phyloP scores from a whole-genome alignment of 2,888 invertebrate species.

The Catocala fraxini region DNA sequence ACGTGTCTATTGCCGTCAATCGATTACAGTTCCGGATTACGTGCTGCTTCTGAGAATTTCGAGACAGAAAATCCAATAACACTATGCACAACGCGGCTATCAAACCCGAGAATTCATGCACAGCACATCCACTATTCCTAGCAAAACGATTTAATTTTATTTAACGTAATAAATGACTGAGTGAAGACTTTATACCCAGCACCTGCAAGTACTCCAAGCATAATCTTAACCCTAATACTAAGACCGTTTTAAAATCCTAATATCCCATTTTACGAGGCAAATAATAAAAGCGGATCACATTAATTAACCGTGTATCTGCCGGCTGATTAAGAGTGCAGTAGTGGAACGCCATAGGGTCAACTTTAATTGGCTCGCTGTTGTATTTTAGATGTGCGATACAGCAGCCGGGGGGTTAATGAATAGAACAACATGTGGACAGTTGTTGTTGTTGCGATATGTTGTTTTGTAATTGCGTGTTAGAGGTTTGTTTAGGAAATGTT shows the following conservation, averaged over 20 bases:
- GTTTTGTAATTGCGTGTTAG: constrained; percentile 74
- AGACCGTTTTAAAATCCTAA: constrained; percentile 53
- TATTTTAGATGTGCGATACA: constrained; percentile 84
- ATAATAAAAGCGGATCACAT: constrained; percentile 81
- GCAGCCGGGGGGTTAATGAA: constrained; percentile 73
- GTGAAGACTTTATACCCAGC: neutral
- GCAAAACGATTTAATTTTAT: neutral
- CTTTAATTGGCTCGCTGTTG: constrained; percentile 81
- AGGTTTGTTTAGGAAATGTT: constrained; percentile 55
- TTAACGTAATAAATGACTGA: neutral
- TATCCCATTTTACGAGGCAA: constrained; percentile 67
- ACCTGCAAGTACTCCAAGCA: too few species aligned
- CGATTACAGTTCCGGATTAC: too few species aligned
- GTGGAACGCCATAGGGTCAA: constrained; percentile 80
- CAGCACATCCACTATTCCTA: neutral
- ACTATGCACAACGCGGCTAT: too few species aligned
- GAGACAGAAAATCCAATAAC: too few species aligned
- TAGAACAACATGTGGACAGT: constrained; percentile 81
- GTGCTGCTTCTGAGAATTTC: too few species aligned
- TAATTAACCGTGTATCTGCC: constrained; percentile 84
- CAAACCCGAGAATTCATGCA: too few species aligned
- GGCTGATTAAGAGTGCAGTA: constrained; percentile 85
- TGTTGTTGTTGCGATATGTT: constrained; percentile 73
- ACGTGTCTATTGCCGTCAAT: too few species aligned
- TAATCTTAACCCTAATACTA: constrained; percentile 17